Conservation (phyloP, 2,888 invertebrate genomes). For the Onthophagus sagittarius region DNA sequence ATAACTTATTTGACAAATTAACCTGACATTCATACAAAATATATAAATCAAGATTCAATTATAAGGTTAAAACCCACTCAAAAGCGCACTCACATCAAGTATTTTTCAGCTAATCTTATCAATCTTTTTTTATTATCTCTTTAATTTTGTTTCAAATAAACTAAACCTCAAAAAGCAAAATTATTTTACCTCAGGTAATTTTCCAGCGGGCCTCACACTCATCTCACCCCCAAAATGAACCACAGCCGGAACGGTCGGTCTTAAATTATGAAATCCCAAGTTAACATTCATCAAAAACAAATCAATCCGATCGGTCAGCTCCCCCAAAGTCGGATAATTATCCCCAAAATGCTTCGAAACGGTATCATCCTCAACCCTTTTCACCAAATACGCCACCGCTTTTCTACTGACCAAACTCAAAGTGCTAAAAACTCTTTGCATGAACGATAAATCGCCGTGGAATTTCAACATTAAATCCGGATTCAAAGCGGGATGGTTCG, state of each 20-base stretch:
- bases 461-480: constrained; percentile 27
- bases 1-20: no score
- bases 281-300: constrained; percentile 41
- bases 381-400: background rate
- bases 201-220: constrained; percentile 30
- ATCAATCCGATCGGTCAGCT: constrained; percentile 37
- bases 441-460: constrained; percentile 23
- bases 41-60: no score
- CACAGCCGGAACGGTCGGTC: constrained; percentile 36
- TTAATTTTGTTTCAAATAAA: background rate
- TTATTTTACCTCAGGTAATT: constrained; percentile 44
- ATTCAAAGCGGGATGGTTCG: constrained; percentile 27
- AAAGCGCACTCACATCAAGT: no score
- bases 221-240: constrained; percentile 16
- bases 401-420: background rate
- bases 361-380: background rate
- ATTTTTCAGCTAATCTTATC: no score
- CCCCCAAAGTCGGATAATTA: constrained; percentile 32
- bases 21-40: no score
- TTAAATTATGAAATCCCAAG: constrained; percentile 37
- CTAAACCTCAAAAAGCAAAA: background rate
- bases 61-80: no score
- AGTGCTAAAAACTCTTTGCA: constrained; percentile 23
- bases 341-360: constrained; percentile 36
- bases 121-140: background rate